These are phyloP conservation scores for Drosophila repleta DNA, from an alignment of 1,140 invertebrate species.

Conservation along the genomic window DNA sequence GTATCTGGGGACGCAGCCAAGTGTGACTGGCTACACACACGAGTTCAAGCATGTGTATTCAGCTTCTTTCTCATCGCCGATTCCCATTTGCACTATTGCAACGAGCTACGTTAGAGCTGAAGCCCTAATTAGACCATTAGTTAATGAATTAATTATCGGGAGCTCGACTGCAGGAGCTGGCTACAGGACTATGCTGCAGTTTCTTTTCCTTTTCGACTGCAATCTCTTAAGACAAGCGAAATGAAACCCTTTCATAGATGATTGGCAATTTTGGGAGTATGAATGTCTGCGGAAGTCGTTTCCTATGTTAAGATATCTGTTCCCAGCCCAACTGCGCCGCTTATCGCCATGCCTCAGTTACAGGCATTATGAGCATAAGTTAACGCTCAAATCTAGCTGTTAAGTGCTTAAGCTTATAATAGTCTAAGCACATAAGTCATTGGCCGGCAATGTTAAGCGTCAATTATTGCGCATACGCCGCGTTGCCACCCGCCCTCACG, in stretches of 20 bases:
- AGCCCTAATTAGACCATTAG: slow-evolving; percentile 13
- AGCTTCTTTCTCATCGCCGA: neutral
- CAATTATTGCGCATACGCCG: slow-evolving; percentile 46
- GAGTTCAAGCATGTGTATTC: neutral
- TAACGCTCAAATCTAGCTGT: neutral
- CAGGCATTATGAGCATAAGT: neutral
- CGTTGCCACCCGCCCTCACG: slow-evolving; percentile 13
- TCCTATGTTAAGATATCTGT: too few species aligned
- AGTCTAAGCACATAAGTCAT: slow-evolving; percentile 12
- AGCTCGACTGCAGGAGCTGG: neutral
- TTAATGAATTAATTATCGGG: slow-evolving; percentile 14
- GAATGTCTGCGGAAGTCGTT: too few species aligned
- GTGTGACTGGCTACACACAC: slow-evolving; percentile 6
- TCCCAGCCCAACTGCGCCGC: neutral
- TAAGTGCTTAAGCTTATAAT: neutral
- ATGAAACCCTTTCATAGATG: too few species aligned
- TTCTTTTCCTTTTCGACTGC: too few species aligned
- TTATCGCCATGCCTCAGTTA: neutral
- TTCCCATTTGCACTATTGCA: neutral
- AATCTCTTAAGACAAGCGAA: too few species aligned
- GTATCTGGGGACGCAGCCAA: slow-evolving; percentile 10
- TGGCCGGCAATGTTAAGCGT: slow-evolving; percentile 20
- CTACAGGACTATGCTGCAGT: neutral
- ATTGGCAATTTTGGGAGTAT: too few species aligned
- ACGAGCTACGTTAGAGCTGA: neutral